These are phyloP conservation scores for Calyptommatus sinebrachiatus DNA, from an alignment of 2,113 vertebrate genomes.

Conservation along the genomic window DNA sequence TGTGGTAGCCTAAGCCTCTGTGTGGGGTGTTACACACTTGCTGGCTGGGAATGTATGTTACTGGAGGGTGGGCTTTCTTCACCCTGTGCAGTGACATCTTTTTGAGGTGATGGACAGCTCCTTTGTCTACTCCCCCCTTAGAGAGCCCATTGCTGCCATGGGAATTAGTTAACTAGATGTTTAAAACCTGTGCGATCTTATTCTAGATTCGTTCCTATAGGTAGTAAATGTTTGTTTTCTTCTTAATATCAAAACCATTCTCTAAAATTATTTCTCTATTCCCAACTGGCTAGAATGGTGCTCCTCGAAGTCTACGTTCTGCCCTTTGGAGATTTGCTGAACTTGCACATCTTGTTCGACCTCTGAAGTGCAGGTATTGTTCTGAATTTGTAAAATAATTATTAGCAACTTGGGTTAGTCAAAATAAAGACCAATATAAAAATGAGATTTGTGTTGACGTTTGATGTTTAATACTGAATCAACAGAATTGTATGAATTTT, in stretches of 20 bases:
- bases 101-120: no score
- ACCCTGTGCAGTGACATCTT: no score
- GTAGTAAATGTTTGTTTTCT: neutral
- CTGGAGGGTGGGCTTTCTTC: no score
- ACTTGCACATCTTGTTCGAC: conserved; percentile 92
- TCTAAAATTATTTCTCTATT: conserved; percentile 9
- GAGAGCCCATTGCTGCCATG: no score
- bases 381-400: neutral
- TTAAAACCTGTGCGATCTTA: neutral
- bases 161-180: no score
- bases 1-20: no score
- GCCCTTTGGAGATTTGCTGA: conserved; percentile 97
- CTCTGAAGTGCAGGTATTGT: conserved; percentile 96
- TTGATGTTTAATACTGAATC: neutral
- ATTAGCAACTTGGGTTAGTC: neutral
- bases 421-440: neutral
- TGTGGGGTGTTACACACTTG: no score
- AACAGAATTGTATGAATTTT: neutral
- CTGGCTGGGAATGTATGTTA: no score
- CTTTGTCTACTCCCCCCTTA: no score
- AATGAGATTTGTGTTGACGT: neutral
- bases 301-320: conserved; percentile 91
- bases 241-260: neutral
- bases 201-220: neutral
- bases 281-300: conserved; percentile 81